A percentile compares a stretch with the other conserved stretches of the same genome.
Evolutionary conservation across 1,140 invertebrate species (phyloP).

Genomic region (Pseudoatta argentina): DNA sequence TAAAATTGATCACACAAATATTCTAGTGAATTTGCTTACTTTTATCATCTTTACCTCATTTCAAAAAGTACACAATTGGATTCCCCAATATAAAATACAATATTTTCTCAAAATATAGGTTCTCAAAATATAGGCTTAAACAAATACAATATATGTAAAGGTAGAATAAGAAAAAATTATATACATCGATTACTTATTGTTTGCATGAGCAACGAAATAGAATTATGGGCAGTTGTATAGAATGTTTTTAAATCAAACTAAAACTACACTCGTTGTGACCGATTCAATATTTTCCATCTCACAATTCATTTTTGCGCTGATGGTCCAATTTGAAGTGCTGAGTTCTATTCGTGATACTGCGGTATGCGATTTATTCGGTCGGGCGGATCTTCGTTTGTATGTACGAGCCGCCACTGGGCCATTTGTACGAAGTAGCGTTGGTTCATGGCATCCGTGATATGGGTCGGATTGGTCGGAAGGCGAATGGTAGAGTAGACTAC

Average conservation of each 20-base stretch:
- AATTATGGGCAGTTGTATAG: neutral
- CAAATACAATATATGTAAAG: too few species aligned
- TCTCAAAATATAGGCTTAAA: too few species aligned
- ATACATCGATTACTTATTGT: neutral
- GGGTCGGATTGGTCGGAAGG: slow-evolving; percentile 65
- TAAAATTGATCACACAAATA: too few species aligned
- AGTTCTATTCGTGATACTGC: slow-evolving; percentile 21
- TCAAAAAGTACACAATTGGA: too few species aligned
- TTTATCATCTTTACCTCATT: too few species aligned
- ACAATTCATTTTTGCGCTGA: slow-evolving; percentile 28
- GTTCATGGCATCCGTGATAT: slow-evolving; percentile 65
- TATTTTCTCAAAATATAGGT: neutral
- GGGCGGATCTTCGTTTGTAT: slow-evolving; percentile 68
- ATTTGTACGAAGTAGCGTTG: slow-evolving; percentile 72
- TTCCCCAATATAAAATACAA: neutral
- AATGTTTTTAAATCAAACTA: slow-evolving; percentile 6
- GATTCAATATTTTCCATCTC: slow-evolving; percentile 27
- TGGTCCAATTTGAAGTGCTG: slow-evolving; percentile 24
- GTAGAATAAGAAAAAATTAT: too few species aligned
- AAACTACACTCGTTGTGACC: slow-evolving; percentile 8
- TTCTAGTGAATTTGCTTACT: too few species aligned
- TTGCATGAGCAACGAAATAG: neutral
- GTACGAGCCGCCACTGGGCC: slow-evolving; percentile 54
- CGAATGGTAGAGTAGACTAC: slow-evolving; percentile 51
- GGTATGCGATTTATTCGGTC: slow-evolving; percentile 31